Percentiles rank a stretch among this genome's conserved stretches.
These are phyloP conservation scores for Phyto melanocephala DNA, from an alignment of 2,888 invertebrate species.

Conservation along the genomic window DNA sequence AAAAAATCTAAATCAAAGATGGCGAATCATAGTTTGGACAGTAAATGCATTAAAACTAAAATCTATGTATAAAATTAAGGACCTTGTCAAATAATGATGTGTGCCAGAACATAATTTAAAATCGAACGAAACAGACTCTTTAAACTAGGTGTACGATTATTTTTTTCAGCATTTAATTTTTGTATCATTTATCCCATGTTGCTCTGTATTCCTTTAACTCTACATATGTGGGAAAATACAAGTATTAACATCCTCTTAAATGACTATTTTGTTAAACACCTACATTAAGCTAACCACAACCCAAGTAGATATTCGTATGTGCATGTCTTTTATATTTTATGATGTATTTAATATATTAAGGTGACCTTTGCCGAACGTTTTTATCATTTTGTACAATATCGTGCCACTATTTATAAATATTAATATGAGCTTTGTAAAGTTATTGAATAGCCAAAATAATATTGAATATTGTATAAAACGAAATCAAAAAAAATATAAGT, in stretches of 20 bases:
- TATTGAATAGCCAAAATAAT: constrained; percentile 24
- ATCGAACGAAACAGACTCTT: no score
- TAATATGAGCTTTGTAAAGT: neutral
- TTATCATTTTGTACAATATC: constrained; percentile 47
- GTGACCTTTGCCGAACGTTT: constrained; percentile 55
- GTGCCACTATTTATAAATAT: constrained; percentile 30
- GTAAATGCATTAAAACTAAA: no score
- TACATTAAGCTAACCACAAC: constrained; percentile 21
- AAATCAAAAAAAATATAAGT: neutral
- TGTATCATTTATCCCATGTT: neutral
- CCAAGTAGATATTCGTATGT: neutral
- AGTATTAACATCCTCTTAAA: constrained; percentile 38
- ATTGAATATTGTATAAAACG: constrained; percentile 24
- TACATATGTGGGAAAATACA: constrained; percentile 60
- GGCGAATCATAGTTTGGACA: no score
- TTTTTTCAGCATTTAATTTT: no score
- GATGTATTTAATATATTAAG: constrained; percentile 52
- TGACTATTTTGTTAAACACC: constrained; percentile 42
- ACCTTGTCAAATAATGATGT: no score
- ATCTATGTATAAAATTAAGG: no score
- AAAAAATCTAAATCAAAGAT: no score
- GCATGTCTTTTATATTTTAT: neutral
- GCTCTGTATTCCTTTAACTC: neutral
- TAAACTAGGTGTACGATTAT: no score
- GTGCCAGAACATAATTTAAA: no score